phyloP scores from a whole-genome alignment of 1,140 invertebrate species.

The Stegodyphus mimosarum region DNA sequence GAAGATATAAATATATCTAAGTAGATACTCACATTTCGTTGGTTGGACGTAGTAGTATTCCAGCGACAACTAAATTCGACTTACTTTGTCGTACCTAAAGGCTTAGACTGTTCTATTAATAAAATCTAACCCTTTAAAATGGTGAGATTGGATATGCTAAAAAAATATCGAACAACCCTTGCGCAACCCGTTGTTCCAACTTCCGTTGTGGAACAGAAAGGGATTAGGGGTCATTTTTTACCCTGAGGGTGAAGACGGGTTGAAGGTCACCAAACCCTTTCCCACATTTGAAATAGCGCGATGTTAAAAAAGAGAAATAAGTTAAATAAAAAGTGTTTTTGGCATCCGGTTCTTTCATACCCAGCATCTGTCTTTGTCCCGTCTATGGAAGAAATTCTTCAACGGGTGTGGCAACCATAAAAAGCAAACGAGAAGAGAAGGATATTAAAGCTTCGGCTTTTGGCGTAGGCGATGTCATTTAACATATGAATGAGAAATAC shows the following conservation, averaged over 20 bases:
- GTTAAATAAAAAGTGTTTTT: background rate
- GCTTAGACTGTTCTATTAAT: conserved; percentile 18
- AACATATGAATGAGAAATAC: too few species aligned
- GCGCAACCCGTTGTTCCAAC: conserved; percentile 14
- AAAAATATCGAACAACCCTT: background rate
- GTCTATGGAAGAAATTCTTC: too few species aligned
- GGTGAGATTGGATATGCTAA: too few species aligned
- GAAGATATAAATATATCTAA: too few species aligned
- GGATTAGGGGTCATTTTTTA: conserved; percentile 19
- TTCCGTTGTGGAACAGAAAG: conserved; percentile 18
- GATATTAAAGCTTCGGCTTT: too few species aligned
- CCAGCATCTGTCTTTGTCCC: background rate
- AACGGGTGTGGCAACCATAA: too few species aligned
- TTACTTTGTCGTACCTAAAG: conserved; percentile 35
- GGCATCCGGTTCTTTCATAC: background rate
- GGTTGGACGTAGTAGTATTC: too few species aligned
- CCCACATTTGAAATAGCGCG: background rate
- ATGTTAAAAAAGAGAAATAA: background rate
- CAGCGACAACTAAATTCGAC: background rate
- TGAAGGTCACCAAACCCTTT: conserved; percentile 51
- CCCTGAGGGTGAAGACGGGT: background rate
- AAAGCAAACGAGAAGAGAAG: too few species aligned
- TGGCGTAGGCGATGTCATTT: too few species aligned
- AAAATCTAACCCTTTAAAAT: conserved; percentile 25
- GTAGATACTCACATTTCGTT: too few species aligned